Evolutionary conservation across 2,888 invertebrate species (phyloP), one percentile per base, ranked within the genome.

Genomic region (Arctia plantaginis): DNA sequence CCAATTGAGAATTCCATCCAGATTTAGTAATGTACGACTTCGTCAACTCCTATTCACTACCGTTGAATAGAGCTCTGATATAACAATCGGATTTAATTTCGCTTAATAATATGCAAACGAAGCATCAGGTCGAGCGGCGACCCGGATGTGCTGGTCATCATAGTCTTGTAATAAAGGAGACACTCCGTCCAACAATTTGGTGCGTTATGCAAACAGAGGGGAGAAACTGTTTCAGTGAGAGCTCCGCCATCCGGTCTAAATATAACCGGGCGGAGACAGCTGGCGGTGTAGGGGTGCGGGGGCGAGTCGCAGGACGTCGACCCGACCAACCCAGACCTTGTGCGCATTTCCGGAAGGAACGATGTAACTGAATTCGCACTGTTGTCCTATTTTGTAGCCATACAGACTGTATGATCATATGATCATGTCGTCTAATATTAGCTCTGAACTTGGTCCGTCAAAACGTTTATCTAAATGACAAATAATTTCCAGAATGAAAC

Each of bases 311-410:
- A 89, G 92, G 91, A 85, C 92, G 89, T 89, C 91, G 93, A 94
- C 94, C 94, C 91, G 88, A 74, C 79, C 87, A 90, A 91, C 92
- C 93, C 93, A 94, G 94, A 94, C 94, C 94, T 94, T 93, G 92
- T 86, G 86, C 89, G 89, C 88, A 84, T 80, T 86, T 88, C 92
- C 91, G 93, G 92, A 93, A 92, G 90, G 85, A 89, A 89, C 86
- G 77, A 77, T 79, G 80, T 79, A 73, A 85, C 84, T 87, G 82
- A 89, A 89, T 90, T 91, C 81, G 87, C 91, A 90, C 87, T 85
- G 88, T 87, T 89, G 86, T 86, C 81, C 82, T 78, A 75, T 66
- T 77, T 71, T n/a, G n/a, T 44, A 64, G 44, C n/a, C 51, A 76
- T 72, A 70, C 75, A 74, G 75, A 73, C 75, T 74, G 72, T 72